These are phyloP conservation scores for Ploceus nigricollis DNA, from an alignment of 2,113 vertebrate genomes.

Conservation along the genomic window DNA sequence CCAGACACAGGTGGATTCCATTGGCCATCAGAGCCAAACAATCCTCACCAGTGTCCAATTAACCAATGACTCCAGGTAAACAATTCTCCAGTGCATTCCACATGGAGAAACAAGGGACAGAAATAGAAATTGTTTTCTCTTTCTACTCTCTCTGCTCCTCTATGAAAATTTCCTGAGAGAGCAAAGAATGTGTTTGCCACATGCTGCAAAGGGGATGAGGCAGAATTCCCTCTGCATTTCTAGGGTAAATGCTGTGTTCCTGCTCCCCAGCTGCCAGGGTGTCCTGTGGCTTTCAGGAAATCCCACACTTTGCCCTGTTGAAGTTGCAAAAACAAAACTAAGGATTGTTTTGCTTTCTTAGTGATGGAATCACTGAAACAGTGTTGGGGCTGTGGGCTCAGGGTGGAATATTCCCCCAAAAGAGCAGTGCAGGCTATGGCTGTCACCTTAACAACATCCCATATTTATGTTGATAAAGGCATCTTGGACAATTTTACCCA, in stretches of 20 bases:
- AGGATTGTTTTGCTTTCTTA: accelerated
- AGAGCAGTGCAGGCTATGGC: accelerated
- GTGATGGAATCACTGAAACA: accelerated
- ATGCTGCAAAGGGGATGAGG: neutral
- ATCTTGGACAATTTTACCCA: neutral
- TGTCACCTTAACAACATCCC: neutral
- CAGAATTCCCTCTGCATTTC: neutral
- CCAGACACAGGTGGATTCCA: too few species aligned
- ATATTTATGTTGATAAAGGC: neutral
- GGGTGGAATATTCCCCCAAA: accelerated
- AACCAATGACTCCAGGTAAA: too few species aligned
- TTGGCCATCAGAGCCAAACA: too few species aligned
- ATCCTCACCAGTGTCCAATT: too few species aligned
- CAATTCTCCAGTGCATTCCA: too few species aligned
- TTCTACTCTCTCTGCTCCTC: too few species aligned
- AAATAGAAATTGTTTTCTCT: too few species aligned
- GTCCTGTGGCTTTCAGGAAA: neutral
- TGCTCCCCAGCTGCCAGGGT: accelerated
- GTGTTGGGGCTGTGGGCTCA: neutral
- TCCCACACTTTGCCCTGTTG: accelerated
- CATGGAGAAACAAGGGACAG: too few species aligned
- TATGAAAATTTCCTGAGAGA: too few species aligned
- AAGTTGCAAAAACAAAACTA: neutral
- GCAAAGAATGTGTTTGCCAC: too few species aligned
- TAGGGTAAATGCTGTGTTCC: accelerated